Percentiles rank a stretch among this genome's conserved stretches.
phyloP scores from a whole-genome alignment of 2,113 vertebrate species.

The Grammomys surdaster region DNA sequence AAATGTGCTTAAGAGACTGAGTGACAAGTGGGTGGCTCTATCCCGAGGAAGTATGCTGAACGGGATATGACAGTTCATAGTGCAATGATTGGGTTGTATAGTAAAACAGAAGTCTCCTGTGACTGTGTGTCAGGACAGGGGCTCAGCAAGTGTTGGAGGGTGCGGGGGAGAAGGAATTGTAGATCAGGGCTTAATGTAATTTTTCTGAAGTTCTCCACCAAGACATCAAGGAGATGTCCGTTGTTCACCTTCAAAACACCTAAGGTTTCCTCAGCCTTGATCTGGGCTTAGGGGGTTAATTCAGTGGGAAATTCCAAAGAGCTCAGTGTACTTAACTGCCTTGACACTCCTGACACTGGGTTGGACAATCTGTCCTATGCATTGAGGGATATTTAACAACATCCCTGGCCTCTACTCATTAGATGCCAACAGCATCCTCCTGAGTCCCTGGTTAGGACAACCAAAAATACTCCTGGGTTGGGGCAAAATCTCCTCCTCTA shows the following conservation, averaged over 20 bases:
- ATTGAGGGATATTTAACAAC: background rate
- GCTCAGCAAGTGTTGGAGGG: background rate
- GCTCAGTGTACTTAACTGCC: background rate
- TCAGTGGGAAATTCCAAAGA: background rate
- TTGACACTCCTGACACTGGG: background rate
- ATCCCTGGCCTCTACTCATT: background rate
- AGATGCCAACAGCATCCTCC: background rate
- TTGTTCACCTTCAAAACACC: background rate
- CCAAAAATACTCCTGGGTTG: background rate
- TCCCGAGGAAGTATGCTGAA: background rate
- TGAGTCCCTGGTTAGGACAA: background rate
- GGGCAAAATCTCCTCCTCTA: background rate
- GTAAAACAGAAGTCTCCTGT: background rate
- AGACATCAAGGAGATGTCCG: background rate
- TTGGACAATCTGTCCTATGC: background rate
- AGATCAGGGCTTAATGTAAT: background rate
- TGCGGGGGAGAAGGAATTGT: background rate
- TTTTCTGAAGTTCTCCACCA: background rate
- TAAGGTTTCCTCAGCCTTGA: background rate
- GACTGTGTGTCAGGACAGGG: background rate
- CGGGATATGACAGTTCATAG: background rate
- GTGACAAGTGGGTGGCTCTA: background rate
- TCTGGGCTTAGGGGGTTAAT: background rate
- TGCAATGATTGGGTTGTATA: fast-evolving
- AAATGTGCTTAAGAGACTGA: background rate